Base-by-base conservation (phyloP, 2,888 invertebrate species). In the Argyresthia goedartella region DNA sequence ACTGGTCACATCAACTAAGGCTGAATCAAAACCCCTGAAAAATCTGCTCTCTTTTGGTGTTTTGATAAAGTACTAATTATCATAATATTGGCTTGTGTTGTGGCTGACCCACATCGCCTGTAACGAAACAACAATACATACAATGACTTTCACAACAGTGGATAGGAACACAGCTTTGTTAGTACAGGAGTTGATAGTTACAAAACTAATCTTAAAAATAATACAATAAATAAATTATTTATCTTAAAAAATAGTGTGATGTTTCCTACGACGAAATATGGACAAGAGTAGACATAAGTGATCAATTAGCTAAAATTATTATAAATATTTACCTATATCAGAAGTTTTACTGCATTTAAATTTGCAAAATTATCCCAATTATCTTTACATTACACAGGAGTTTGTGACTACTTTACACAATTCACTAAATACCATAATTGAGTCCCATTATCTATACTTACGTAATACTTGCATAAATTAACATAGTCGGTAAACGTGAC, bases 371-470 rank as follows among this genome's bases (percentile, higher is more conserved):
- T 49, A 16, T 53, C 47, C 51, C 25, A 25, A 25, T 43, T 42
- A 52, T 14, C 13, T 33, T 50, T 58, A 55, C 58, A 43, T 62
- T 54, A 54, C 58, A 50, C 15, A 41, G 14, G n/a, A 50, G 25
- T 36, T 14, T 13, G 36, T 35, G 13, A 49, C 25, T 39, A 49
- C 63, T 73, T 72, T 66, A 57, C 70, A 73, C 60, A 77, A 76
- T 78, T 75, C 74, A 76, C 80, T 81, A 82, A 80, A 80, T 78
- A 84, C 74, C 76, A 71, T 80, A 84, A 71, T 84, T 85, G 84
- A 82, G 84, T 85, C 84, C 84, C 81, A 77, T 79, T 76, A 75
- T 76, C 66, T 77, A 81, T 78, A 79, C 76, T 79, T 79, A 76
- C 39, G n/a, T 33, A 8, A 41, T 25, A 64, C 66, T 74, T 74